Evolutionary conservation across 2,888 invertebrate genomes (phyloP).

Genomic region (Auanema sp.): DNA sequence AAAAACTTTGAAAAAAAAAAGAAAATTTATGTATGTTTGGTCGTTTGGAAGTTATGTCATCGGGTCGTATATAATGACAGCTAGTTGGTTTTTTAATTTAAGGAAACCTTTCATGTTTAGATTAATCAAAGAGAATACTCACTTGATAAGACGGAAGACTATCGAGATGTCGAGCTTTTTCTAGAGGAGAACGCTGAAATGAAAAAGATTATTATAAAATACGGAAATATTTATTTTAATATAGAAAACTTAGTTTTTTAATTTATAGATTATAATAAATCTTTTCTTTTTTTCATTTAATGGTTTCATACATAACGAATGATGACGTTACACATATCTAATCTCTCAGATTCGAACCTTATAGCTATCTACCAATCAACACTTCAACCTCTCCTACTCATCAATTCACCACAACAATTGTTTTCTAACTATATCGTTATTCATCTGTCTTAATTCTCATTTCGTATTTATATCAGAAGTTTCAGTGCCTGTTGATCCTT

Average conservation of each 20-base stretch:
- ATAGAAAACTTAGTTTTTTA: neutral
- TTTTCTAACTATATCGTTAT: neutral
- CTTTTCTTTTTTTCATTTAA: neutral
- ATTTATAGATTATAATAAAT: neutral
- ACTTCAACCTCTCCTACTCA: too few relatives aligned
- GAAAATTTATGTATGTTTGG: too few relatives aligned
- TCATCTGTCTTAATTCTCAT: too few relatives aligned
- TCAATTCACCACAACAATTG: too few relatives aligned
- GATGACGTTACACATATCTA: neutral
- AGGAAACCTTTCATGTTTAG: neutral
- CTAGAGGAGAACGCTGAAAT: constrained; percentile 63
- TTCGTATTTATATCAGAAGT: neutral
- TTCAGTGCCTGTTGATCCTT: constrained; percentile 29
- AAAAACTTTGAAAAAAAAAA: neutral
- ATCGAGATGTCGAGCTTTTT: constrained; percentile 63
- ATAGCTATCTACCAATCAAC: too few relatives aligned
- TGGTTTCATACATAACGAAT: neutral
- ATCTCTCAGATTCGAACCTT: neutral
- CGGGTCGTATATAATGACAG: neutral
- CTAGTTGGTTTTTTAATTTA: neutral
- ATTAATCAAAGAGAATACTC: constrained; percentile 15
- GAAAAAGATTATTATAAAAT: neutral
- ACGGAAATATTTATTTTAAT: neutral
- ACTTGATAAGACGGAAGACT: constrained; percentile 64
- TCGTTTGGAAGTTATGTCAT: neutral